Evolutionary conservation across 2,888 invertebrate species (phyloP).

Genomic region (Napeogenes inachia): DNA sequence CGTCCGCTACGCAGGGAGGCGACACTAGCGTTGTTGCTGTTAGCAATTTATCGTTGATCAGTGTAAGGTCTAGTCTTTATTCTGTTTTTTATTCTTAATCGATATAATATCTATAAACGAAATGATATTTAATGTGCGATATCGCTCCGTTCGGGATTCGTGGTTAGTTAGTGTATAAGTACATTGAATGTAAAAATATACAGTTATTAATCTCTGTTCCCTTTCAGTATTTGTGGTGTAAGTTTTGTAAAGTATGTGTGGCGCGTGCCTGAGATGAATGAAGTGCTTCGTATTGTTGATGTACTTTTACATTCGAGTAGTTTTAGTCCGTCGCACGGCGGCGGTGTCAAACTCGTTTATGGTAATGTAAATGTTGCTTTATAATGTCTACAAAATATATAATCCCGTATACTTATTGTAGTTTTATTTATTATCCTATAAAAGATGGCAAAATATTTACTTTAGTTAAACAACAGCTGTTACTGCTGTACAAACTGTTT

Average conservation of each 20-base stretch:
- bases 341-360: constrained; percentile 67
- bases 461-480: neutral
- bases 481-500: no score
- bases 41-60: constrained; percentile 74
- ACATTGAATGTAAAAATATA: constrained; percentile 70
- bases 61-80: constrained; percentile 79
- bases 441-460: neutral
- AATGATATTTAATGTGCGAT: constrained; percentile 73
- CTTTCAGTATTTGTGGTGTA: constrained; percentile 75
- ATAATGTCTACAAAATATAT: constrained; percentile 78
- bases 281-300: constrained; percentile 59
- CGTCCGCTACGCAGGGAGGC: constrained; percentile 39
- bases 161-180: constrained; percentile 74
- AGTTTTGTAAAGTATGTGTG: constrained; percentile 52
- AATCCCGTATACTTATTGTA: constrained; percentile 66
- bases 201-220: constrained; percentile 74
- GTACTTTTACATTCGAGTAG: constrained; percentile 77
- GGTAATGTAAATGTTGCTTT: constrained; percentile 78
- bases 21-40: constrained; percentile 62
- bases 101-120: constrained; percentile 70
- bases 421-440: constrained; percentile 47
- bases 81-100: constrained; percentile 72
- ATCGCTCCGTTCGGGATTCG: constrained; percentile 60
- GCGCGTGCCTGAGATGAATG: constrained; percentile 40
- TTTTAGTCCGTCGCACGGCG: constrained; percentile 55